Evolutionary conservation across 2,797 vertebrate genomes (phyloP).

Genomic region (Allobates femoralis): DNA sequence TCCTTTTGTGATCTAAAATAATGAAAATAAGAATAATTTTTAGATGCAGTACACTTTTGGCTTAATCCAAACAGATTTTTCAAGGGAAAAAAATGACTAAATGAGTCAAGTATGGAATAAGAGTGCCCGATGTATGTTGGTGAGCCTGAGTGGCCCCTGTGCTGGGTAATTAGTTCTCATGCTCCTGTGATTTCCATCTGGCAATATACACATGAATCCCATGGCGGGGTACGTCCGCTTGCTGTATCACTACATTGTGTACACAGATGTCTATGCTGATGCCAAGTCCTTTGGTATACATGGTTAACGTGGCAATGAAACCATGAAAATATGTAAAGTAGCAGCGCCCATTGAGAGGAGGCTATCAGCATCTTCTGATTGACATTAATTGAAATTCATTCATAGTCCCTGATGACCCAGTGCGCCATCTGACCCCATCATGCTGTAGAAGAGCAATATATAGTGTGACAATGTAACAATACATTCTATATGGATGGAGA

Average conservation of each 20-base stretch:
- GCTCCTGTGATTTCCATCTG: not conserved
- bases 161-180: not conserved
- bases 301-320: not conserved
- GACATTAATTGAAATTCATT: not conserved
- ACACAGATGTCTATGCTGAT: constrained; percentile 3
- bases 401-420: not conserved
- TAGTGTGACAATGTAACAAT: not conserved
- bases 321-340: constrained; percentile 13
- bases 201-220: not conserved
- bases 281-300: not conserved
- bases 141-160: no score
- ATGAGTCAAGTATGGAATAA: not conserved
- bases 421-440: not conserved
- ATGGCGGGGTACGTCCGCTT: not conserved
- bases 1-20: no score
- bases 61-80: not conserved
- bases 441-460: not conserved
- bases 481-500: not conserved
- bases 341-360: not conserved
- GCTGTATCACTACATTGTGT: not conserved
- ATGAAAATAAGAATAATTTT: no score
- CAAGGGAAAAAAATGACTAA: not conserved
- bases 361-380: not conserved
- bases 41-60: no score
- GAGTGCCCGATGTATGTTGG: not conserved